phyloP scores from a whole-genome alignment of 2,797 vertebrate species.

The Urocyon cinereoargenteus region DNA sequence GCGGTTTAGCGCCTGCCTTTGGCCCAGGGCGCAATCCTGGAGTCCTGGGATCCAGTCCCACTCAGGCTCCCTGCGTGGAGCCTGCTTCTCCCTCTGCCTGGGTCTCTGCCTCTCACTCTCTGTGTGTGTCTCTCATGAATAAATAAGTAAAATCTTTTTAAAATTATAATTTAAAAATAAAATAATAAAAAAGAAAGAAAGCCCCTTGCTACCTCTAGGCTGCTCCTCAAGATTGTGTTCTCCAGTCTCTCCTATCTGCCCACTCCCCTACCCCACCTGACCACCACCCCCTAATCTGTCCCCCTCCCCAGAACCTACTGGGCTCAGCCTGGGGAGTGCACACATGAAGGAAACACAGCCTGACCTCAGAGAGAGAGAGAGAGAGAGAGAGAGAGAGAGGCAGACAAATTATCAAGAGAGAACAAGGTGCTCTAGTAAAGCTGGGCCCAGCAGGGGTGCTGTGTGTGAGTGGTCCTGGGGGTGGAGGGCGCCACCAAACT shows the following conservation, averaged over 20 bases:
- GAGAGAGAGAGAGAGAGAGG: not conserved
- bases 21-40: too few relatives aligned
- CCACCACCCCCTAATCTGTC: not conserved
- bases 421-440: accelerated
- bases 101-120: too few relatives aligned
- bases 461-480: not conserved
- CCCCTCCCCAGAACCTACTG: not conserved
- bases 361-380: not conserved
- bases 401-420: not conserved
- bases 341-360: not conserved
- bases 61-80: too few relatives aligned
- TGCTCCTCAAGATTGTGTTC: not conserved
- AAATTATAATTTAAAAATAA: too few relatives aligned
- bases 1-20: too few relatives aligned
- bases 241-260: not conserved
- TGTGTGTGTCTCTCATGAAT: too few relatives aligned
- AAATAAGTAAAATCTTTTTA: too few relatives aligned
- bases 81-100: too few relatives aligned
- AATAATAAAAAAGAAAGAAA: too few relatives aligned
- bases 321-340: not conserved
- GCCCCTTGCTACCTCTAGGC: not conserved
- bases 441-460: not conserved
- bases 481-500: not conserved
- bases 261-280: too few relatives aligned
- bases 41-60: too few relatives aligned